Conservation (phyloP, 1,140 invertebrate genomes). For the Sarcophaga bullata region DNA sequence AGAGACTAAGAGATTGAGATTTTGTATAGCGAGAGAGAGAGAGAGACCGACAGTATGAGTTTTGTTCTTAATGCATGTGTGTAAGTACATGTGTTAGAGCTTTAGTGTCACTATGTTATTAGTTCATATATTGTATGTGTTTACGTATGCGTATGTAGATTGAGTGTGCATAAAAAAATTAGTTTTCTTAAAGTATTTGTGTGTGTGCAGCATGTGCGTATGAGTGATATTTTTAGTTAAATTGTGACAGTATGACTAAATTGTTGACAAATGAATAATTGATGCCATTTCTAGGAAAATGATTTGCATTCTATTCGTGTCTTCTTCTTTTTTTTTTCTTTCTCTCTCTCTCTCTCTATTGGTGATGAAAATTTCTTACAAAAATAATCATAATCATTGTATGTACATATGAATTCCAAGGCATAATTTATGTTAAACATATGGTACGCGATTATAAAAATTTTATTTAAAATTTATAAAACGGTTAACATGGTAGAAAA, state of each 20-base stretch:
- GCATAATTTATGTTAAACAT: no score
- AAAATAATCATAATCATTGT: background rate
- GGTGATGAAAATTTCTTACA: background rate
- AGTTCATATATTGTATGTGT: no score
- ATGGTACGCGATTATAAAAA: no score
- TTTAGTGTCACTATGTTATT: background rate
- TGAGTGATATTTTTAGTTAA: conserved; percentile 12
- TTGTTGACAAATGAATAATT: conserved; percentile 38
- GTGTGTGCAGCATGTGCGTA: no score
- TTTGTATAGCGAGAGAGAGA: background rate
- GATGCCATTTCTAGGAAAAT: conserved; percentile 34
- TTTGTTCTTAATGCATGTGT: background rate
- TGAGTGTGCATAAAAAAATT: background rate
- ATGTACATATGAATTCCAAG: no score
- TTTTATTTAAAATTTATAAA: no score
- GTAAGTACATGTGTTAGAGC: background rate
- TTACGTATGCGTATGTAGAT: background rate
- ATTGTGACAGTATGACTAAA: conserved; percentile 39
- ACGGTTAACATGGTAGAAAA: no score
- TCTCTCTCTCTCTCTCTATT: no score
- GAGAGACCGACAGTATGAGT: background rate
- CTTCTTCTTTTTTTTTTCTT: no score
- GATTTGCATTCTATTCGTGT: background rate
- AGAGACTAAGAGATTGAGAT: background rate
- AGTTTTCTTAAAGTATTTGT: background rate